Base-by-base conservation (phyloP, 2,113 vertebrate genomes). In the Channa maculata region DNA sequence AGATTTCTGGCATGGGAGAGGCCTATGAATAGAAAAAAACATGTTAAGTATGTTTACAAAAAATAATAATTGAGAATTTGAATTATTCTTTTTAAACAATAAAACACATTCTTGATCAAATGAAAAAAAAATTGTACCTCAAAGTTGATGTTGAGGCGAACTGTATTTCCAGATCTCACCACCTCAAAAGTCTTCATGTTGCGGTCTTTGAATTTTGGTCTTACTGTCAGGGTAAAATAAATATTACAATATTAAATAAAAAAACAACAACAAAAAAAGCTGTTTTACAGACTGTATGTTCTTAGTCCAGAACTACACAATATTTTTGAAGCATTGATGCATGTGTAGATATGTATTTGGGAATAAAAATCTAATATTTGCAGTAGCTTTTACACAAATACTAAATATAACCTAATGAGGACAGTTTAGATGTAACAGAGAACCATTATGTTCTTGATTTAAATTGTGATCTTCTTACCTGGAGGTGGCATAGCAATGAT, bases 71-170 rank as follows among this genome's bases (percentile, higher is more conserved):
- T 45, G 4, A n/a, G n/a, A 46, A n/a, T n/a, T n/a, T n/a, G n/a
- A n/a, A n/a, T n/a, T n/a, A n/a, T n/a, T n/a, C n/a, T n/a, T n/a
- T n/a, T n/a, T n/a, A n/a, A n/a, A n/a, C 9, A 11, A 12, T 38
- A 51, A 38, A 43, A 41, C 38, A 34, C 9, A 13, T 15, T 53
- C 0, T 24, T 24, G 24, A 24, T 24, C 24, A 24, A 24, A 24
- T n/a, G 1, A 24, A 24, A 24, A 24, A 24, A 24, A 24, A 24
- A 60, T 86, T 85, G 1, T 90, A 98, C 97, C 93, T 97, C 94
- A 83, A 96, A 98, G 55, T 88, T 88, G 69, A 96, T 83, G 45
- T 92, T 94, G 77, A 96, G 89, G 3, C 90, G 91, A n/a, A 96
- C 78, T 4, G 93, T 87, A 77, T 95, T 92, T 83, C 96, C 96